Evolutionary conservation across 2,888 invertebrate genomes (phyloP), one percentile per base, ranked within the genome.

Genomic region (Mellilla xanthometata): DNA sequence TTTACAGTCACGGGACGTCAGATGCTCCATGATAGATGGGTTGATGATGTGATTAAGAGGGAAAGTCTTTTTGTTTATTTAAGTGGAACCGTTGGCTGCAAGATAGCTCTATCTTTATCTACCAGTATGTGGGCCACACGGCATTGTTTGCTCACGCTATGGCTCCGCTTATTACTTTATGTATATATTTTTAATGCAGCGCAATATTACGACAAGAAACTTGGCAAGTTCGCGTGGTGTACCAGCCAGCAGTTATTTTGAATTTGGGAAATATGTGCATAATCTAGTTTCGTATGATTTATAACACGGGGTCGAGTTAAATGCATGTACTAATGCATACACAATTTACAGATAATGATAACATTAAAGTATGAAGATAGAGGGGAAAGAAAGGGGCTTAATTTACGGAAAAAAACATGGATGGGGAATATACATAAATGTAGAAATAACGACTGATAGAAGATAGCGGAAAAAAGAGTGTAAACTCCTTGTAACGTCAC

Each of bases 61-160:
- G 62, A 67, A 68, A 68, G 66, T 62, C 52, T 60, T 65, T 65
- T 66, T 70, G 68, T 71, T 72, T 69, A 60, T 63, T 62, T 62
- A 59, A 53, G 58, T 57, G 56, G 56, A 61, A 54, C 51, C 53
- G 56, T 54, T 56, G 57, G 56, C 52, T 31, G 13, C 56, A 62
- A 70, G 68, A 68, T 68, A 58, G 56, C 57, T 66, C 55, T 42
- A 52, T 54, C 56, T 52, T 60, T 74, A 70, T 68, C 67, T 67
- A 46, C 48, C 52, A 60, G 47, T 60, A 72, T 68, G 60, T 72
- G 64, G 68, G 64, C 57, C 69, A 73, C 64, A 58, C 65, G 64
- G 62, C 60, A 61, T 52, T 67, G 72, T 71, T 72, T 71, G 64
- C 58, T 57, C 70, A 72, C 69, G 68, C 74, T 64, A 71, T 45